Percentiles rank a stretch among this genome's conserved stretches.
Evolutionary conservation across 2,113 vertebrate genomes (phyloP).

Genomic region (Hypomesus transpacificus): DNA sequence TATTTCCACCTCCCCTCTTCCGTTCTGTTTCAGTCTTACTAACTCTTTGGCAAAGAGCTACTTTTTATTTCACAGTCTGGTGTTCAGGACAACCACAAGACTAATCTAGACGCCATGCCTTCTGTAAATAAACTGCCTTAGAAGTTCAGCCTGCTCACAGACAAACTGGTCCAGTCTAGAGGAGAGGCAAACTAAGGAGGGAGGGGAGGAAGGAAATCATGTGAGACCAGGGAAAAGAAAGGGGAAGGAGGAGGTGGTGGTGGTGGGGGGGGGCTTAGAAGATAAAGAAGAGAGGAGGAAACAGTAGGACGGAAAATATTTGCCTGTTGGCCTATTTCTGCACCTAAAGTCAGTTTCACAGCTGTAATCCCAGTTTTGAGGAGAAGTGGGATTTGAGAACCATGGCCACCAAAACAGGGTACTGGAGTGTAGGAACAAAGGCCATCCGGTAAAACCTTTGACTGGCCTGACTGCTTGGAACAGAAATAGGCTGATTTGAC

Average conservation of each 20-base stretch:
- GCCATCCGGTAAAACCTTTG: background rate
- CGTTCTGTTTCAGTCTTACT: background rate
- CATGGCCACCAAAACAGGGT: background rate
- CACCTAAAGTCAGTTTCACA: background rate
- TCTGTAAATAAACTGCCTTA: too few species aligned
- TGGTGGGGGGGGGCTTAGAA: background rate
- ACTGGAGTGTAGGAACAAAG: background rate
- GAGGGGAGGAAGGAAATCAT: too few species aligned
- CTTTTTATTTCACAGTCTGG: too few species aligned
- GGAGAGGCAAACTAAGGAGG: too few species aligned
- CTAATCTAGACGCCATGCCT: too few species aligned
- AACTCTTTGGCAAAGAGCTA: background rate
- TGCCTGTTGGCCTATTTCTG: conserved; percentile 1
- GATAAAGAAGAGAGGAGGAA: background rate
- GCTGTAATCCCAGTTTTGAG: background rate
- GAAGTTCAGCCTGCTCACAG: too few species aligned
- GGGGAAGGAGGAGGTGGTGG: background rate
- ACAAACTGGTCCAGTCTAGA: too few species aligned
- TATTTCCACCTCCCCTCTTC: background rate
- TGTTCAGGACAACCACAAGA: too few species aligned
- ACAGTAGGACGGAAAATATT: background rate
- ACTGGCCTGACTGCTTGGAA: too few species aligned
- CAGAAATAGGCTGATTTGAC: too few species aligned
- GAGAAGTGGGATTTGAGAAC: background rate
- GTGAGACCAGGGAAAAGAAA: background rate